Evolutionary conservation across 2,113 vertebrate genomes (phyloP), one percentile per base, ranked within the genome.

Genomic region (Paradisaea rubra): DNA sequence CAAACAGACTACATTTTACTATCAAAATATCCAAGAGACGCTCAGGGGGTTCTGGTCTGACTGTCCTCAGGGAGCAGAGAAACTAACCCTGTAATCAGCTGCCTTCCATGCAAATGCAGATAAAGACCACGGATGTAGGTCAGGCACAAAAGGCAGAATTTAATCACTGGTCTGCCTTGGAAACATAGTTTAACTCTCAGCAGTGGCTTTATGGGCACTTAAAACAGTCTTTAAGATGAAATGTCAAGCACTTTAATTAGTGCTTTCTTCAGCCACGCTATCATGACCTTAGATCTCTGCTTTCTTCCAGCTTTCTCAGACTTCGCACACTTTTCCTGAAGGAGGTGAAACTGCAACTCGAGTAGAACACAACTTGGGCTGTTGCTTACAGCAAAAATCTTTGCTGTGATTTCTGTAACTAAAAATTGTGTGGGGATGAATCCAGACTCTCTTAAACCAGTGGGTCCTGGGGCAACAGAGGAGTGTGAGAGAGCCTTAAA

Each of bases 41-140:
- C 37, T 54, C 56, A 37, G 22, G 33, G 30, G 21, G 7, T 4
- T 74, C 56, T 89, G 13, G 14, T 57, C 79, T 89, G 42, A 30
- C 33, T 42, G 25, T 27, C 21, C 12, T 68, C 19, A 64, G 21
- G 18, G 2, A 81, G 15, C 33, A 33, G 60, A 68, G 31, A 10
- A 24, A 86, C 0, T 6, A 79, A 11, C 4, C 33, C 13, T 1
- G 0, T 59, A 24, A 70, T 50, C 14, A 47, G 30, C 13, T 6
- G 1, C 24, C 10, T 81, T 79, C 37, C 41, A 53, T 3, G 3
- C 0, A 2, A 79, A 52, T 31, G 16, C 2, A 2, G 21, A 24
- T 53, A 41, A 53, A 47, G 17, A 74, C 5, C 21, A 37, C 7
- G 25, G 42, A 42, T 27, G 12, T 42, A 64, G n/a, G 25, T 83